Conservation (phyloP, 1,140 invertebrate genomes). For the Brevipalpus yothersi region DNA sequence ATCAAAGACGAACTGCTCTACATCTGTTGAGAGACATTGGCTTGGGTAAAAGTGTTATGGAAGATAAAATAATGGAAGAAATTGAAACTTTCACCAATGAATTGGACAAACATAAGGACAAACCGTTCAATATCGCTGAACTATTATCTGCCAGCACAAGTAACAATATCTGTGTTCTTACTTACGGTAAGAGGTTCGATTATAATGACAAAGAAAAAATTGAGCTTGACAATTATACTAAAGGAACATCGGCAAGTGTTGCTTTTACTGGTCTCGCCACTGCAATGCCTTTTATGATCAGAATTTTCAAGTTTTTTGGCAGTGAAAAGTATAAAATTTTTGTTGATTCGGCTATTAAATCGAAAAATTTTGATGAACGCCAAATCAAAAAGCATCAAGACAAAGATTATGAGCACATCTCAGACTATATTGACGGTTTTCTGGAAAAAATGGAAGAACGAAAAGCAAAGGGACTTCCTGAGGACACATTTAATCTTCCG, state of each 20-base stretch:
- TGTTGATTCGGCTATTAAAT: not conserved
- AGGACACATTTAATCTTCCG: slow-evolving; percentile 8
- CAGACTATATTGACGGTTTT: slow-evolving; percentile 9
- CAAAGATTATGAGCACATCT: not conserved
- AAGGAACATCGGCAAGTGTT: not conserved
- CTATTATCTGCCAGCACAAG: slow-evolving; percentile 7
- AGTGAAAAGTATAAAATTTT: not conserved
- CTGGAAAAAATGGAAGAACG: slow-evolving; percentile 2
- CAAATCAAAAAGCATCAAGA: slow-evolving; percentile 2
- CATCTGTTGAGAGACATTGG: slow-evolving; percentile 40
- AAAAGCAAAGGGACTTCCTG: not conserved
- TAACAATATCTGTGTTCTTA: slow-evolving; percentile 10
- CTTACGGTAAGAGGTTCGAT: slow-evolving; percentile 10
- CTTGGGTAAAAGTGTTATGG: slow-evolving; percentile 43
- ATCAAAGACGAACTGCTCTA: slow-evolving; percentile 43
- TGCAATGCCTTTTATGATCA: not conserved
- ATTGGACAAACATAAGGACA: slow-evolving; percentile 1
- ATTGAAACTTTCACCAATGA: slow-evolving; percentile 6
- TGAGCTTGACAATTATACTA: slow-evolving; percentile 3
- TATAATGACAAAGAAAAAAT: slow-evolving; percentile 5
- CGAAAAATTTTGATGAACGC: not conserved
- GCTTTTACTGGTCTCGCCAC: not conserved
- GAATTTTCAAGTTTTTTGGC: not conserved
- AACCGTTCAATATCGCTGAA: slow-evolving; percentile 3
- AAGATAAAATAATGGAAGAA: slow-evolving; percentile 16